These are phyloP conservation scores for Halcyon malimbica DNA, from an alignment of 2,113 vertebrate genomes.

Conservation along the genomic window DNA sequence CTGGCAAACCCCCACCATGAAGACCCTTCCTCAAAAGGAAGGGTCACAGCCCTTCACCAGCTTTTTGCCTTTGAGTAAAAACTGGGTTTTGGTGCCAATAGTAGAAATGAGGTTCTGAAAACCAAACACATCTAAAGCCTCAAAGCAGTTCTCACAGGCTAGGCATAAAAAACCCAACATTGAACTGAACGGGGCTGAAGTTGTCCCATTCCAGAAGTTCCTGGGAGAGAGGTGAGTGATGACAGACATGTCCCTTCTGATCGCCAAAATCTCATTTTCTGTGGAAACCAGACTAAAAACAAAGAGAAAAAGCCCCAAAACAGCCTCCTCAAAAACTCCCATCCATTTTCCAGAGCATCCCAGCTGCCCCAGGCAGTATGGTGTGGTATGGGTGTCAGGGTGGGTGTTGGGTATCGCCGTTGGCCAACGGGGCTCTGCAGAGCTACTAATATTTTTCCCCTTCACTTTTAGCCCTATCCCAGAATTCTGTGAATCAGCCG, in stretches of 20 bases:
- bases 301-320: neutral
- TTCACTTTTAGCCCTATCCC: neutral
- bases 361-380: neutral
- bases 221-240: neutral
- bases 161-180: neutral
- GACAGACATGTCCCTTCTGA: neutral
- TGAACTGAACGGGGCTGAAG: neutral
- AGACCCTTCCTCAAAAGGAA: neutral
- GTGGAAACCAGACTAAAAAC: neutral
- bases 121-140: neutral
- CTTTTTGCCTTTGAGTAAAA: neutral
- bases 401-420: neutral
- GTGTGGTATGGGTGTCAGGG: neutral
- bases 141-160: neutral
- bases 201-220: neutral
- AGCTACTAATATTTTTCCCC: neutral
- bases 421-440: neutral
- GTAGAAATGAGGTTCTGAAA: neutral
- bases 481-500: neutral
- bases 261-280: neutral
- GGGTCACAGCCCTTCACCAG: neutral
- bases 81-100: fast-evolving
- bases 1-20: neutral
- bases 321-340: neutral
- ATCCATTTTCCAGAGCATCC: neutral